Evolutionary conservation across 1,140 invertebrate species (phyloP).

Genomic region (Pantala flavescens): DNA sequence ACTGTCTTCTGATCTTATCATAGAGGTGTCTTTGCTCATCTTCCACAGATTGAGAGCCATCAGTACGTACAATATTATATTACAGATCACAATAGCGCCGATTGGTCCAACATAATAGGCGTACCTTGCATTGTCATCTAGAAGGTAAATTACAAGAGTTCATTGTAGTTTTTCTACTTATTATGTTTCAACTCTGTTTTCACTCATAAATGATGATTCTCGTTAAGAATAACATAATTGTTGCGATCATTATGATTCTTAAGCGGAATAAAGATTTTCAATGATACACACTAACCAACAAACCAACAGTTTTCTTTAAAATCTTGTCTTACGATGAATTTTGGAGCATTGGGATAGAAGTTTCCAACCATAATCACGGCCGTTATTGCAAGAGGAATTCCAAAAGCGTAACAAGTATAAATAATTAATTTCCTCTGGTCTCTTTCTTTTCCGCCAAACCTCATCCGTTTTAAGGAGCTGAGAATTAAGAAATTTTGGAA

Average conservation of each 20-base stretch:
- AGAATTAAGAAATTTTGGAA: too few species aligned
- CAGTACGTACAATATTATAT: constrained; percentile 57
- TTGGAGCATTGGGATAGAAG: constrained; percentile 38
- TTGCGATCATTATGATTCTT: too few species aligned
- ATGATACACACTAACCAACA: too few species aligned
- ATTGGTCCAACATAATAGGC: constrained; percentile 68
- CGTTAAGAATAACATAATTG: too few species aligned
- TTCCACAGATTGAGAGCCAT: constrained; percentile 56
- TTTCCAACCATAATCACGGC: constrained; percentile 45
- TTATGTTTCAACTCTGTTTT: too few species aligned
- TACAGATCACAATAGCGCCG: constrained; percentile 54
- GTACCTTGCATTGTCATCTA: constrained; percentile 45
- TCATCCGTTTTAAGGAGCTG: too few species aligned
- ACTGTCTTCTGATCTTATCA: constrained; percentile 47
- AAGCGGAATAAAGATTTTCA: too few species aligned
- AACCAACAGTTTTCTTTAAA: constrained; percentile 17
- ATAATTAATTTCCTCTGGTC: constrained; percentile 46
- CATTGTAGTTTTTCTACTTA: too few species aligned
- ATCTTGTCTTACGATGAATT: constrained; percentile 26
- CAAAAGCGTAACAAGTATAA: constrained; percentile 63
- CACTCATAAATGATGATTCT: too few species aligned
- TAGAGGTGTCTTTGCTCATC: constrained; percentile 47
- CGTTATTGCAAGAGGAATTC: constrained; percentile 43
- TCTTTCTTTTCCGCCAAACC: constrained; percentile 24
- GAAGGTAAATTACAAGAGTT: too few species aligned